Base-by-base conservation (phyloP, 2,797 vertebrate genomes). In the Podargus strigoides region DNA sequence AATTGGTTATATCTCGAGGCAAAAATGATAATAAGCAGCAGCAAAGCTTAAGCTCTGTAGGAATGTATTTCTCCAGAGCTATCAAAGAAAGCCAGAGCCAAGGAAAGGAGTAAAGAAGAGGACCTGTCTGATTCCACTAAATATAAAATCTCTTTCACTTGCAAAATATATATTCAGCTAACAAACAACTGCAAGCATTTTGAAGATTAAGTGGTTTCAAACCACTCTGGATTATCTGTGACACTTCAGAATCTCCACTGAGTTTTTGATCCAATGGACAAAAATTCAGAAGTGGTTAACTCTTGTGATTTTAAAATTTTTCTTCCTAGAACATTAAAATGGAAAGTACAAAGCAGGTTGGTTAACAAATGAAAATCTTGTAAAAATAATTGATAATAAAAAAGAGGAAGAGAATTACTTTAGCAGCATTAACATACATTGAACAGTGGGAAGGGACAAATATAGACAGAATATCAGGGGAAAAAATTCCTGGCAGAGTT, bases 361-460 rank as follows among this genome's bases (percentile, higher is more conserved):
- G 93, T 96, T 96, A 97, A 96, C 80, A 93, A 97, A 96, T 94
- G 95, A 94, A 97, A 97, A 94, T 84, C 91, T 96, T 97, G 85
- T 97, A 95, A 98, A 98, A 97, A 97, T 96, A 92, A 80, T 92
- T 96, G 69, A 95, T 85, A 91, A 83, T 97, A 97, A 96, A 97
- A 97, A 95, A 96, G 80, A 97, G 93, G 92, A 97, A 97, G 83
- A 66, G 92, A 95, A 96, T 96, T 96, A 87, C 95, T 93, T 95
- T 80, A 95, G 87, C 95, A 98, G 96, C 79, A 42, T 96, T 96
- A 97, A 95, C 59, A 74, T 93, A 94, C 32, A 79, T 90, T 94
- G 89, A 96, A 88, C 89, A 96, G 95, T 70, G 55, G 66, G 89
- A 87, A 89, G 95, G 95, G n/a, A 58, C 59, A 94, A 95, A 92